These are phyloP conservation scores for Raillietiella orientalis DNA, from an alignment of 2,888 invertebrate genomes.

Conservation along the genomic window DNA sequence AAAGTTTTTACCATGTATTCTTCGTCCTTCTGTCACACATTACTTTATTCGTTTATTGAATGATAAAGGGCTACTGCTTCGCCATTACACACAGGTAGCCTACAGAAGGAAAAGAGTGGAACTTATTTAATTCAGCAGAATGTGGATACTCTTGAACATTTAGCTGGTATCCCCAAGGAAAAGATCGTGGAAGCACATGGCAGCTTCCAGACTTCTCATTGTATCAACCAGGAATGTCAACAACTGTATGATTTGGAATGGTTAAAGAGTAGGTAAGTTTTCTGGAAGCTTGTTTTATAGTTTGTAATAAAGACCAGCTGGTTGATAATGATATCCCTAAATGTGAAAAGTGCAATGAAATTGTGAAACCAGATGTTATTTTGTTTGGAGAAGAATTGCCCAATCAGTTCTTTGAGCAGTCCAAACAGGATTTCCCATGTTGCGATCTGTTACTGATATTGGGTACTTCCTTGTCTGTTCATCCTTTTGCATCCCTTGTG, in stretches of 20 bases:
- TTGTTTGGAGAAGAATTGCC: constrained; percentile 84
- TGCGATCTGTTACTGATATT: constrained; percentile 78
- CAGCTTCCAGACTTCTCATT: constrained; percentile 59
- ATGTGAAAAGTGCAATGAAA: constrained; percentile 32
- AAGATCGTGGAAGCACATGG: constrained; percentile 85
- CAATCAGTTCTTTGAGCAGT: constrained; percentile 29
- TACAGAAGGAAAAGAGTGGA: too few relatives aligned
- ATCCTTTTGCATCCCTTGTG: constrained; percentile 68
- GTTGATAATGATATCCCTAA: constrained; percentile 36
- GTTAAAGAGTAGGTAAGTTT: constrained; percentile 50
- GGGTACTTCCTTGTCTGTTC: constrained; percentile 77
- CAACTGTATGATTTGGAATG: constrained; percentile 37
- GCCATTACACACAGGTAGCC: too few relatives aligned
- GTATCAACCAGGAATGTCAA: constrained; percentile 27
- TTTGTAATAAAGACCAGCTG: constrained; percentile 25
- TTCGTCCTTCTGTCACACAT: too few relatives aligned
- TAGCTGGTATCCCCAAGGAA: constrained; percentile 46
- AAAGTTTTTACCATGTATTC: constrained; percentile 45
- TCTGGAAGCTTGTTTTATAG: background rate
- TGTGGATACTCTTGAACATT: constrained; percentile 66
- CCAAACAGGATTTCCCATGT: constrained; percentile 36
- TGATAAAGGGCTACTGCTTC: too few relatives aligned
- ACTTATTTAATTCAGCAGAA: constrained; percentile 45
- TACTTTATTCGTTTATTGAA: too few relatives aligned
- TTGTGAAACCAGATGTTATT: constrained; percentile 80